phyloP scores from a whole-genome alignment of 2,888 invertebrate species.

The Didymodactylos carnosus region DNA sequence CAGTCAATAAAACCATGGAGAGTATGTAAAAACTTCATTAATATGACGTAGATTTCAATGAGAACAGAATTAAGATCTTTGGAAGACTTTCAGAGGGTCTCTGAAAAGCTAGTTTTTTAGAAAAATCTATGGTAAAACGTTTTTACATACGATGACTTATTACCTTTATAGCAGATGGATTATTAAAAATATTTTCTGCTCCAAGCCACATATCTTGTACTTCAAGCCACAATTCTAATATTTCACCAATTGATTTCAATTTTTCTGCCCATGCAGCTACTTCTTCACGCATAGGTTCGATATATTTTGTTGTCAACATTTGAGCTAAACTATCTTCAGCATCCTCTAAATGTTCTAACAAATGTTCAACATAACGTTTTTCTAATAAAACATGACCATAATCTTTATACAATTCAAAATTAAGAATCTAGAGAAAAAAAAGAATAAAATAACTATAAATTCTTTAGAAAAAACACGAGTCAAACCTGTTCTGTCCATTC shows the following conservation, averaged over 20 bases:
- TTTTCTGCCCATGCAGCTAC: conserved; percentile 34
- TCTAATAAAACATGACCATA: conserved; percentile 32
- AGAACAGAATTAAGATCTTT: neutral
- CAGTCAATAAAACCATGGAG: no score
- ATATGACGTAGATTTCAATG: no score
- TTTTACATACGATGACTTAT: no score
- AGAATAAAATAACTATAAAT: neutral
- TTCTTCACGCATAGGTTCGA: conserved; percentile 32
- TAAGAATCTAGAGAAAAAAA: no score
- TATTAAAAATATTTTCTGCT: conserved; percentile 32
- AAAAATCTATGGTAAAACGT: no score
- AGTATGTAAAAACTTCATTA: neutral
- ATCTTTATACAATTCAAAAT: conserved; percentile 32
- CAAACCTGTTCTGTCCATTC: conserved; percentile 37
- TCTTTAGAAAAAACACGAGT: conserved; percentile 16
- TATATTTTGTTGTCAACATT: conserved; percentile 21
- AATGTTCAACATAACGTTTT: conserved; percentile 27
- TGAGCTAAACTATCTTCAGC: conserved; percentile 24
- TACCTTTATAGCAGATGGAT: conserved; percentile 25
- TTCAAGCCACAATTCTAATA: conserved; percentile 33
- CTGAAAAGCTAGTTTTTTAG: neutral
- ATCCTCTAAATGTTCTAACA: conserved; percentile 34
- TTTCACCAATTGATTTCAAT: conserved; percentile 32
- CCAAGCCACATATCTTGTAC: conserved; percentile 34
- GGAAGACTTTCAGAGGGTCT: neutral